phyloP scores from a whole-genome alignment of 1,140 invertebrate genomes.

The Zaprionus nigranus region DNA sequence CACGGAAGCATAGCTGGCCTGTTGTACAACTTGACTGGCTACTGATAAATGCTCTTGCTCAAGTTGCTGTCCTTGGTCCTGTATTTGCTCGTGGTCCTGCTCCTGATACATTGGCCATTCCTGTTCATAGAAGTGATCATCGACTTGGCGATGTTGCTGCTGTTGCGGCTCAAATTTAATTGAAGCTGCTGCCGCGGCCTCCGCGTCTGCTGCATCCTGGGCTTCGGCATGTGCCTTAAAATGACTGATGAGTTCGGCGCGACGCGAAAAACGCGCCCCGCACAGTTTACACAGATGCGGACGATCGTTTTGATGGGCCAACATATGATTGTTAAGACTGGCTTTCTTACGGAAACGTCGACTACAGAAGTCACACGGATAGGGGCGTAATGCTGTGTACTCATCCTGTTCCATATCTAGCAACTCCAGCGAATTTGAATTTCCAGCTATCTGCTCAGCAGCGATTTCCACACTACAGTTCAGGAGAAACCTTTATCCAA shows the following conservation, averaged over 20 bases:
- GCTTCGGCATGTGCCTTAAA: constrained; percentile 90
- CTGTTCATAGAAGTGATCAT: constrained; percentile 80
- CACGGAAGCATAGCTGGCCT: constrained; percentile 40
- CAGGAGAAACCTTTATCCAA: not conserved
- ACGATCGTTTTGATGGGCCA: constrained; percentile 91
- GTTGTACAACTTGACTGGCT: constrained; percentile 22
- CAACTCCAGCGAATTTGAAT: constrained; percentile 85
- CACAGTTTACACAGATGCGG: constrained; percentile 92
- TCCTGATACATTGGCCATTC: constrained; percentile 67
- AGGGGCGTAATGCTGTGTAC: constrained; percentile 91
- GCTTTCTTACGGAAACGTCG: constrained; percentile 92
- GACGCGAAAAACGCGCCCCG: constrained; percentile 90
- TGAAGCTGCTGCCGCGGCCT: constrained; percentile 56
- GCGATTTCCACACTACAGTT: constrained; percentile 87
- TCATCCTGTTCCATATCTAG: constrained; percentile 92
- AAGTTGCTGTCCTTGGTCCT: constrained; percentile 19
- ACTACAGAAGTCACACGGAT: constrained; percentile 94
- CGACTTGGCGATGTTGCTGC: constrained; percentile 38
- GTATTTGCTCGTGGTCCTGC: constrained; percentile 37
- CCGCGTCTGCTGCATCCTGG: constrained; percentile 86
- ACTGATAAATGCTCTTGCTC: constrained; percentile 42
- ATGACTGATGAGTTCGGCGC: constrained; percentile 92
- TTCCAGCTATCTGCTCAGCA: constrained; percentile 87
- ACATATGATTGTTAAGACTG: constrained; percentile 93
- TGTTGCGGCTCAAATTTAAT: constrained; percentile 65